phyloP scores from a whole-genome alignment of 2,797 vertebrate species.

The Chiroxiphia lanceolata region DNA sequence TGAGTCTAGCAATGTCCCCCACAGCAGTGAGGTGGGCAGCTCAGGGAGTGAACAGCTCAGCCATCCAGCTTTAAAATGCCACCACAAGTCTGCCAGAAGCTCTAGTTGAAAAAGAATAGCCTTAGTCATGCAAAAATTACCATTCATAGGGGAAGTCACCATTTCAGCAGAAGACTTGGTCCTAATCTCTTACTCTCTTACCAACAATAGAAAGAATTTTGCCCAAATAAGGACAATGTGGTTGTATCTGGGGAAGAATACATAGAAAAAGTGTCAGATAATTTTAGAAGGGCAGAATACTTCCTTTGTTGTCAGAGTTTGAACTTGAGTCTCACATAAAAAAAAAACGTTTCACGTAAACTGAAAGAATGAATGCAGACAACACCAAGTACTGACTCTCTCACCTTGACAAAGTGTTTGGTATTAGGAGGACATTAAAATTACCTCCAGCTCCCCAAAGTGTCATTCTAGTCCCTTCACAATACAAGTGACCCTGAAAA shows the following conservation, averaged over 20 bases:
- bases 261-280: not conserved
- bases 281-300: not conserved
- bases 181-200: not conserved
- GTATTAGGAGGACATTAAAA: not conserved
- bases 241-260: not conserved
- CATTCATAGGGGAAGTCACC: not conserved
- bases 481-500: not conserved
- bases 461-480: not conserved
- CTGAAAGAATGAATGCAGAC: not conserved
- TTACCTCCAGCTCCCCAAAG: not conserved
- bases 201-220: not conserved
- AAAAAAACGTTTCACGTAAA: not conserved
- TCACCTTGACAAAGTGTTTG: not conserved
- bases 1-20: not conserved
- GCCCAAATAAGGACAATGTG: not conserved
- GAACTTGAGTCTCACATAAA: not conserved
- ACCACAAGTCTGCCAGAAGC: not conserved
- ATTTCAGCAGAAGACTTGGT: not conserved
- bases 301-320: not conserved
- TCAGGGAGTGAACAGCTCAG: not conserved
- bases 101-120: not conserved
- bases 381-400: not conserved
- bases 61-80: not conserved
- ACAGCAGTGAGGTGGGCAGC: not conserved
- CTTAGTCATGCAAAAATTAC: not conserved